These are phyloP conservation scores for Mya arenaria DNA, from an alignment of 1,140 invertebrate genomes.

Conservation along the genomic window DNA sequence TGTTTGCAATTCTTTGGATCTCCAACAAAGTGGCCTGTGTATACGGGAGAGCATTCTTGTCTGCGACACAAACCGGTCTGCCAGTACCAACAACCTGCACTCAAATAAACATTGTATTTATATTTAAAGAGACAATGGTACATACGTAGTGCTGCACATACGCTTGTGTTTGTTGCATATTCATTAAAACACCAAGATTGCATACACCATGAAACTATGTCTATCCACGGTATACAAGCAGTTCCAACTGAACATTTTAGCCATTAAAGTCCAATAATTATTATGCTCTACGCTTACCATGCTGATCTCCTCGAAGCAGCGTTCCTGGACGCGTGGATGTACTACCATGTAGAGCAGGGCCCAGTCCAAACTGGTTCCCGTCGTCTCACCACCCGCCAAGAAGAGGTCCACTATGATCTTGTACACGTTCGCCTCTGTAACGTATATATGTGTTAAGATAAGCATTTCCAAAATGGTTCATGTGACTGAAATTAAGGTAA, in stretches of 20 bases:
- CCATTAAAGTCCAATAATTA: too few relatives aligned
- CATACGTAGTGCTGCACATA: too few relatives aligned
- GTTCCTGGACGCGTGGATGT: constrained; percentile 88
- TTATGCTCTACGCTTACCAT: too few relatives aligned
- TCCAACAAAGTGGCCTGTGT: constrained; percentile 65
- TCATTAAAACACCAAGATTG: too few relatives aligned
- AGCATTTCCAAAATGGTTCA: too few relatives aligned
- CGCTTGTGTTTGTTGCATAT: too few relatives aligned
- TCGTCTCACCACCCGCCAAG: constrained; percentile 95
- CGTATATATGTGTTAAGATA: too few relatives aligned
- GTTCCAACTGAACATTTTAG: too few relatives aligned
- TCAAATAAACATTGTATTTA: neutral
- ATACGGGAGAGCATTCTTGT: constrained; percentile 60
- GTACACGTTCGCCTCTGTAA: constrained; percentile 72
- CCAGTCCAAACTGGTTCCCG: constrained; percentile 93
- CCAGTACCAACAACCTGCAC: constrained; percentile 78
- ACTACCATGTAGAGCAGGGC: constrained; percentile 91
- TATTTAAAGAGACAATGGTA: too few relatives aligned
- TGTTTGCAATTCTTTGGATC: constrained; percentile 65
- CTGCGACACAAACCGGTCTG: constrained; percentile 56
- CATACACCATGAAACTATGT: too few relatives aligned
- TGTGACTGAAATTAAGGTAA: too few relatives aligned
- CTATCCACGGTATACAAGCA: too few relatives aligned
- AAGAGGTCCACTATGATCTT: constrained; percentile 87
- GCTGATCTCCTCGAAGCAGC: constrained; percentile 91